Conservation (phyloP, 2,888 invertebrate species). For the Drosophila tanythrix region DNA sequence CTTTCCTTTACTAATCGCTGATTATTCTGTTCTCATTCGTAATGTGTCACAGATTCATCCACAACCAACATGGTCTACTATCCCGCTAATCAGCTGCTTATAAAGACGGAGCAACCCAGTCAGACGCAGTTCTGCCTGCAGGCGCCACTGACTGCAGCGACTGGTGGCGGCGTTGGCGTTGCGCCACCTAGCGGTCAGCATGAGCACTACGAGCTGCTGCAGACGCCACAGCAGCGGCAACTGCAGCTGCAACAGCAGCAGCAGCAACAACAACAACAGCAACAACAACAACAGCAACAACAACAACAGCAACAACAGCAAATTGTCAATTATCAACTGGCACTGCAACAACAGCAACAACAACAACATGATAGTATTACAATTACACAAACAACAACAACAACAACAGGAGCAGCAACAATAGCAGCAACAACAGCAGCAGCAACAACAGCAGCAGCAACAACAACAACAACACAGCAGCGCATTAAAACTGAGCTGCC, state of each 20-base stretch:
- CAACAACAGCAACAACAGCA: slow-evolving; percentile 30
- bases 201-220: slow-evolving; percentile 67
- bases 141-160: slow-evolving; percentile 48
- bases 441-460: slow-evolving; percentile 19
- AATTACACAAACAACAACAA: slow-evolving; percentile 2
- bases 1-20: background rate
- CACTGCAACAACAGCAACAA: slow-evolving; percentile 15
- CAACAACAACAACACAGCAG: slow-evolving; percentile 27
- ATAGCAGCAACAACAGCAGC: slow-evolving; percentile 35
- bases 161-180: slow-evolving; percentile 20
- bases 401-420: slow-evolving; percentile 28
- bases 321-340: slow-evolving; percentile 5
- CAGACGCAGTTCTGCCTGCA: slow-evolving; percentile 82
- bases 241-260: slow-evolving; percentile 72
- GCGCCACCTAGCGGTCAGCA: slow-evolving; percentile 54
- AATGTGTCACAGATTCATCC: slow-evolving; percentile 71
- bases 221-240: slow-evolving; percentile 71
- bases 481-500: slow-evolving; percentile 70
- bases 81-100: slow-evolving; percentile 83
- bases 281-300: slow-evolving; percentile 44
- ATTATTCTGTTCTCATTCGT: background rate
- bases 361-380: slow-evolving; percentile 52
- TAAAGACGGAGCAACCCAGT: slow-evolving; percentile 84
- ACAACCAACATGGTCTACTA: slow-evolving; percentile 85
- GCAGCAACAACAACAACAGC: slow-evolving; percentile 62